These are phyloP conservation scores for Pangasianodon hypophthalmus DNA, from an alignment of 2,113 vertebrate species.

Conservation along the genomic window DNA sequence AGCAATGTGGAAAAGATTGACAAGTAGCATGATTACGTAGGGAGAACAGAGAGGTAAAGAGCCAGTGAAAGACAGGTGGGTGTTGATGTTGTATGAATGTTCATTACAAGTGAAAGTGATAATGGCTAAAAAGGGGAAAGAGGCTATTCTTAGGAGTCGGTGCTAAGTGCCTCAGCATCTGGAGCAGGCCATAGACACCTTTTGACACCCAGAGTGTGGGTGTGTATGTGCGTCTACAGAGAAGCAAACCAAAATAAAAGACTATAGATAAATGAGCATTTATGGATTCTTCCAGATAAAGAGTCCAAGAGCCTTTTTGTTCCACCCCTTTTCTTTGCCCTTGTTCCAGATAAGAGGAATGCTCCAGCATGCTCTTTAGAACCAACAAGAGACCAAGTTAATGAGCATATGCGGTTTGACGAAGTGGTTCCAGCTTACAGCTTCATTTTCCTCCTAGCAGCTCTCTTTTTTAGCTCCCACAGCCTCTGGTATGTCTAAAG, in stretches of 20 bases:
- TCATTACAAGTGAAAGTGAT: conserved; percentile 41
- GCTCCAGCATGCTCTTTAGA: conserved; percentile 45
- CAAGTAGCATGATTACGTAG: conserved; percentile 8
- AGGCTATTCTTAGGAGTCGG: conserved; percentile 56
- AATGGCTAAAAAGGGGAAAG: conserved; percentile 41
- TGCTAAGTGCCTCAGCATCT: conserved; percentile 51
- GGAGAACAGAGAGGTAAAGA: neutral
- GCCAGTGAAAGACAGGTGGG: neutral
- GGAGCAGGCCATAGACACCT: conserved; percentile 46
- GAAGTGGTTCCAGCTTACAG: conserved; percentile 28
- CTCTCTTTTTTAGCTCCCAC: conserved; percentile 17
- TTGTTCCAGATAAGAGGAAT: conserved; percentile 40
- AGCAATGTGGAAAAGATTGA: neutral
- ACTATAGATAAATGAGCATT: conserved; percentile 48
- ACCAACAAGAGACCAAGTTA: conserved; percentile 42
- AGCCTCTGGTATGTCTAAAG: conserved; percentile 13
- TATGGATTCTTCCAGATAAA: conserved; percentile 52
- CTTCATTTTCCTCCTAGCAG: conserved; percentile 21
- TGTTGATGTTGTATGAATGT: conserved; percentile 3
- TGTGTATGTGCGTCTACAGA: conserved; percentile 46
- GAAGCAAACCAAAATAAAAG: conserved; percentile 47
- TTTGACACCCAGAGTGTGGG: conserved; percentile 50
- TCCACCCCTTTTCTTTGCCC: conserved; percentile 5
- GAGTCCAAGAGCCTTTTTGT: conserved; percentile 13
- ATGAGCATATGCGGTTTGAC: conserved; percentile 46